These are phyloP conservation scores for Thripadectes ignobilis DNA, from an alignment of 2,797 vertebrate species.

Conservation along the genomic window DNA sequence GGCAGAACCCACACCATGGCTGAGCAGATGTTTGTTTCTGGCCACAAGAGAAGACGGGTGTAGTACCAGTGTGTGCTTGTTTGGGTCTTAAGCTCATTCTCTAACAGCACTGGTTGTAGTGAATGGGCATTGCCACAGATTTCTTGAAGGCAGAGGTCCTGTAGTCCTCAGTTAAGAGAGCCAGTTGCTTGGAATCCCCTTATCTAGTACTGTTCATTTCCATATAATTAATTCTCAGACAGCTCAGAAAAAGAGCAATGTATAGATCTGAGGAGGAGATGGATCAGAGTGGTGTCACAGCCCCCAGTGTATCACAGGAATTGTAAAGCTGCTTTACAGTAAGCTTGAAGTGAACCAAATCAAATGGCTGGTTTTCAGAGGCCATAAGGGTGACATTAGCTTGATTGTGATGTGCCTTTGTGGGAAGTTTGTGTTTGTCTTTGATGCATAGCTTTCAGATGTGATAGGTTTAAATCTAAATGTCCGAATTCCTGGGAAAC, in stretches of 20 bases:
- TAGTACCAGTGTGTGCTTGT: neutral
- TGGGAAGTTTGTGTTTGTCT: neutral
- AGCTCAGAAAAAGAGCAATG: neutral
- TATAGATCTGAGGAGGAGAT: slow-evolving; percentile 23
- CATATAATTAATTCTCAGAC: slow-evolving; percentile 40
- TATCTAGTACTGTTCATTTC: neutral
- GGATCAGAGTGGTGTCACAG: slow-evolving; percentile 42
- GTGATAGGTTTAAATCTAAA: slow-evolving; percentile 5
- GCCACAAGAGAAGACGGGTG: neutral
- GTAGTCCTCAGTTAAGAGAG: neutral
- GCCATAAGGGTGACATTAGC: neutral
- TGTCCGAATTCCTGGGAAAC: slow-evolving; percentile 44
- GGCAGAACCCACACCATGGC: fast-evolving
- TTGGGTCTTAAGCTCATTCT: neutral
- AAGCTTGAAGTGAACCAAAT: slow-evolving; percentile 1
- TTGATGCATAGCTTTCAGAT: neutral
- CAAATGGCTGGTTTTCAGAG: neutral
- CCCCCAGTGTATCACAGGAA: neutral
- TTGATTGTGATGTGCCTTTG: neutral
- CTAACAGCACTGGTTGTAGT: neutral
- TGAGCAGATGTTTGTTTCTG: neutral
- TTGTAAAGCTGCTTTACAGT: slow-evolving; percentile 38
- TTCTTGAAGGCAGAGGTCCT: neutral
- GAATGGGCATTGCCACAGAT: neutral
- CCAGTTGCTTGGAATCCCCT: neutral